Conservation (phyloP, 2,797 vertebrate species). For the Galaxias olidus region DNA sequence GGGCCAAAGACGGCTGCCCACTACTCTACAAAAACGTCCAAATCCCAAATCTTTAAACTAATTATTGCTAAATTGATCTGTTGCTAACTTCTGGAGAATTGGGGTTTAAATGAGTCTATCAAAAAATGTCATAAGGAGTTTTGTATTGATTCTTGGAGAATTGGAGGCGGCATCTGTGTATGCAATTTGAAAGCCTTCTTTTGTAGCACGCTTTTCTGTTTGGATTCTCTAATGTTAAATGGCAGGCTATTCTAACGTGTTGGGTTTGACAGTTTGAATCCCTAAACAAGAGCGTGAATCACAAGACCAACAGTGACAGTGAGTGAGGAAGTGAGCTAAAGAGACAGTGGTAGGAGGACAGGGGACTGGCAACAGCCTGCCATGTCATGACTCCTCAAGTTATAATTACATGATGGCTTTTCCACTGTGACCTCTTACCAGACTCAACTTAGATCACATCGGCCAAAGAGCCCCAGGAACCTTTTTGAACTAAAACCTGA, state of each 20-base stretch:
- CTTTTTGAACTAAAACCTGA: too few relatives aligned
- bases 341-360: conserved; percentile 21
- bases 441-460: conserved; percentile 48
- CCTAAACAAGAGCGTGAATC: too few relatives aligned
- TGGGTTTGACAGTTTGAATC: too few relatives aligned
- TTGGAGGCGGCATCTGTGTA: too few relatives aligned
- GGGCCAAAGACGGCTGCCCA: conserved; percentile 67
- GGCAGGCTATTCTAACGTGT: too few relatives aligned
- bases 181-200: too few relatives aligned
- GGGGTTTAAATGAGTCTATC: background rate
- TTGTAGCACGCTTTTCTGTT: too few relatives aligned
- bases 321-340: background rate
- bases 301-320: too few relatives aligned
- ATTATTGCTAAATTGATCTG: conserved; percentile 28
- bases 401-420: conserved; percentile 70
- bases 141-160: background rate
- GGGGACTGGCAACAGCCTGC: conserved; percentile 54
- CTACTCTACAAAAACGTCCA: conserved; percentile 56
- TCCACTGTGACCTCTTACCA: conserved; percentile 72
- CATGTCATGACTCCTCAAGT: conserved; percentile 66
- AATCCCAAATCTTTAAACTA: conserved; percentile 14
- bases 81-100: conserved; percentile 6
- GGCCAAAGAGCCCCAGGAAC: conserved; percentile 45
- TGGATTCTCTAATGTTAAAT: too few relatives aligned
- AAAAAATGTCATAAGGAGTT: conserved; percentile 9